Evolutionary conservation across 2,888 invertebrate genomes (phyloP), one percentile per base, ranked within the genome.

Genomic region (Drosophila tanythrix): DNA sequence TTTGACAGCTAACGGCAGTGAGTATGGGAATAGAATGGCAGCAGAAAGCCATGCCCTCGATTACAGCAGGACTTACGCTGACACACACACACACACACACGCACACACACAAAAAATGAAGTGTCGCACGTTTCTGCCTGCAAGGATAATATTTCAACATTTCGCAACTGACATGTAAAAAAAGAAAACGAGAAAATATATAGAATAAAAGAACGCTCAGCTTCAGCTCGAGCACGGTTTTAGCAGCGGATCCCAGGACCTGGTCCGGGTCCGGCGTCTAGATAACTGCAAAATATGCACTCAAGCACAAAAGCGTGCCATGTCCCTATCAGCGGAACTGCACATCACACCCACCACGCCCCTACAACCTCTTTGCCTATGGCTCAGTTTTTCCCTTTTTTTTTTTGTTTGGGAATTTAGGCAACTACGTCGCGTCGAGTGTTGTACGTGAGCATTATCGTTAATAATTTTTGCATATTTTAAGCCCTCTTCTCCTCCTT

Each of bases 111-210:
- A 78, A 75, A 69, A 81, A 79, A 81, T 88, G 80, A 87, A 89
- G 83, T 91, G 83, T 91, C 81, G 89, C 91, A 91, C 91, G 91
- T 91, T 89, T 87, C 88, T 90, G 91, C 89, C 91, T 91, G 84
- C 85, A 80, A 91, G 91, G 83, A 88, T 91, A 91, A 91, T 91
- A 91, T 91, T 91, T 91, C 91, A 91, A 82, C 91, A 82, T 89
- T 63, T 70, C 57, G 75, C 67, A 75, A 82, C 77, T 82, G 88
- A 89, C 89, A 88, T 77, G 82, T 82, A 89, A 82, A 89, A 84
- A 75, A 70, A 71, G 70, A 51, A 51, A 38, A 68, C 11, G n/a
- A 55, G 18, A 51, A 61, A 29, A 57, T 21, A 53, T 36, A 52
- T 27, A 27, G 59, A 62, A 58, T 58, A 50, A 50, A 63, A 58